Percentiles rank a stretch among this genome's conserved stretches.
Conservation (phyloP, 2,797 vertebrate species). For the Ispidina picta region DNA sequence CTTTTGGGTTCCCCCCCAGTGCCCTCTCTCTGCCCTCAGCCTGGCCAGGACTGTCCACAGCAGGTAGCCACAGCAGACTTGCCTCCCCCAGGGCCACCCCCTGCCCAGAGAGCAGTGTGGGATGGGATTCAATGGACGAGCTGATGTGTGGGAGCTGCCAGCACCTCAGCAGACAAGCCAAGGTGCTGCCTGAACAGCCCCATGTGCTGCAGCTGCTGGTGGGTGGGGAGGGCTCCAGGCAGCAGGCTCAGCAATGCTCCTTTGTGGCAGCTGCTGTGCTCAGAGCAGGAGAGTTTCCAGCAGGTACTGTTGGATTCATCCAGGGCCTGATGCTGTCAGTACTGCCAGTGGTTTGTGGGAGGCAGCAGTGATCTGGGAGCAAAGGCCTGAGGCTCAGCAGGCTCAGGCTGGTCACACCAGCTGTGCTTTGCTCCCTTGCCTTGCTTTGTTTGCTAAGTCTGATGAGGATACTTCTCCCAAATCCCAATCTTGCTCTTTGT, state of each 20-base stretch:
- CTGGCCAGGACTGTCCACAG: neutral
- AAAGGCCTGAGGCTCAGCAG: neutral
- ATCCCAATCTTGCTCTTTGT: neutral
- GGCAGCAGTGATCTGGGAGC: neutral
- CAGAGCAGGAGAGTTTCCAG: neutral
- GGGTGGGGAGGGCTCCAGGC: rapidly evolving
- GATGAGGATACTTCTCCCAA: neutral
- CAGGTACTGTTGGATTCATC: rapidly evolving
- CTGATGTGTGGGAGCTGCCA: rapidly evolving
- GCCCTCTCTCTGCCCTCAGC: neutral
- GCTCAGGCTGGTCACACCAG: neutral
- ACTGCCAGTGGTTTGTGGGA: neutral
- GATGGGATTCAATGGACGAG: neutral
- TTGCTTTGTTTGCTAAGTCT: neutral
- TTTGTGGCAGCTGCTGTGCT: neutral
- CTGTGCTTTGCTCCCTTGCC: neutral
- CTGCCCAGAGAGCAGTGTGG: rapidly evolving
- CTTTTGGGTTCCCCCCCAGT: no score
- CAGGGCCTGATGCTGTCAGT: neutral
- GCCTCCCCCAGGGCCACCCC: neutral
- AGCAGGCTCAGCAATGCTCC: neutral
- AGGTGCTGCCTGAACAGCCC: neutral
- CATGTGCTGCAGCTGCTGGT: neutral
- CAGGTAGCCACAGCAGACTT: neutral
- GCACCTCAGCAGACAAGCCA: rapidly evolving